Conservation (phyloP, 2,797 vertebrate species). For the Falco biarmicus region DNA sequence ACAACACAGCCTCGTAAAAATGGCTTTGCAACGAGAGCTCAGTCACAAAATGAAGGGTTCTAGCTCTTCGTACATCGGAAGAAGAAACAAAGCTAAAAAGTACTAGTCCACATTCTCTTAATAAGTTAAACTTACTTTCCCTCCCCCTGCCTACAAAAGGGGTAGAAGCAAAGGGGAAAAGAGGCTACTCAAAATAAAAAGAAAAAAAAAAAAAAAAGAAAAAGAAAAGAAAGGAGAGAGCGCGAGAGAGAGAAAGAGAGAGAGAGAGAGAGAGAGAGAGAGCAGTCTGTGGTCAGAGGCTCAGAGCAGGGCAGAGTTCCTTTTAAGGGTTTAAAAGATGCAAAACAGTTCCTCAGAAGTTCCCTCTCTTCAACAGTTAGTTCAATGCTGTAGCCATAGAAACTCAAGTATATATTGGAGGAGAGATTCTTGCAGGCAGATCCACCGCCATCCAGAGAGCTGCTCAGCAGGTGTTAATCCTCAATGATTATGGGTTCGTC, state of each 20-base stretch:
- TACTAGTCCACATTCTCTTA: slow-evolving; percentile 81
- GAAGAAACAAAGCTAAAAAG: slow-evolving; percentile 85
- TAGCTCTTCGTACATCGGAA: slow-evolving; percentile 86
- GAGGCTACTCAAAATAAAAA: slow-evolving; percentile 63
- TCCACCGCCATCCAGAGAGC: neutral
- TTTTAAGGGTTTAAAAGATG: slow-evolving; percentile 76
- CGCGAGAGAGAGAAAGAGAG: neutral
- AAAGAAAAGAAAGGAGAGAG: neutral
- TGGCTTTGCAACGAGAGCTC: slow-evolving; percentile 66
- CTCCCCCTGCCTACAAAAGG: slow-evolving; percentile 80
- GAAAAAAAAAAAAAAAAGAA: neutral
- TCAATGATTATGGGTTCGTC: slow-evolving; percentile 84
- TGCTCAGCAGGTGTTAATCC: slow-evolving; percentile 70
- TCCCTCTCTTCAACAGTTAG: slow-evolving; percentile 58
- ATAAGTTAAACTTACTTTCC: slow-evolving; percentile 89
- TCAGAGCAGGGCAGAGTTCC: slow-evolving; percentile 65
- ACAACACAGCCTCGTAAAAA: slow-evolving; percentile 73
- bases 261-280: slow-evolving; percentile 22
- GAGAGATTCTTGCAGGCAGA: slow-evolving; percentile 25
- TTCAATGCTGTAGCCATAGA: slow-evolving; percentile 58
- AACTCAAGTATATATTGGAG: slow-evolving; percentile 54
- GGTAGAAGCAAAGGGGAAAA: slow-evolving; percentile 68
- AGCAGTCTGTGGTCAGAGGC: slow-evolving; percentile 76
- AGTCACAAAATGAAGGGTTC: slow-evolving; percentile 80
- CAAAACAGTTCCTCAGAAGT: slow-evolving; percentile 79